These are phyloP conservation scores for Syrista parreyssii DNA, from an alignment of 2,888 invertebrate species.

Conservation along the genomic window DNA sequence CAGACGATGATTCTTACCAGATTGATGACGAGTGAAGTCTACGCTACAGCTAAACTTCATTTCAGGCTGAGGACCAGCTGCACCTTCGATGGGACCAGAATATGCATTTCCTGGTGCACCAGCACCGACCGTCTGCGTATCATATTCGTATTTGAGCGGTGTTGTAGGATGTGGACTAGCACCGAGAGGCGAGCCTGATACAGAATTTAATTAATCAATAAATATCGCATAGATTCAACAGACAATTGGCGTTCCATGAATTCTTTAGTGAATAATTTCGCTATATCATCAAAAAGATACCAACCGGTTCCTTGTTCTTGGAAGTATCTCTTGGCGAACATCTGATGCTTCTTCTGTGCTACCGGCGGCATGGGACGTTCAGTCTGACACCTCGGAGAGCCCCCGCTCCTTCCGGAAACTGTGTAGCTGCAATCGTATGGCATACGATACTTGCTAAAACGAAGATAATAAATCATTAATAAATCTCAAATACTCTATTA, in stretches of 20 bases:
- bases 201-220: background rate
- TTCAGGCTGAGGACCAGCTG: constrained; percentile 70
- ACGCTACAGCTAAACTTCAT: constrained; percentile 78
- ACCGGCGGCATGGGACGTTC: constrained; percentile 72
- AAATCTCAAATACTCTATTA: constrained; percentile 13
- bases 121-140: constrained; percentile 54
- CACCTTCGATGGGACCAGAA: constrained; percentile 66
- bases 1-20: constrained; percentile 35
- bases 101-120: constrained; percentile 64
- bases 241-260: background rate
- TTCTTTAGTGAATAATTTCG: background rate
- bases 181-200: constrained; percentile 55
- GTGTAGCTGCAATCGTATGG: constrained; percentile 80
- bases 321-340: constrained; percentile 90
- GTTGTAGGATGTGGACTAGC: constrained; percentile 47
- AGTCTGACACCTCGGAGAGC: constrained; percentile 66
- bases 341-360: constrained; percentile 91
- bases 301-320: constrained; percentile 70
- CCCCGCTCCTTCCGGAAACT: constrained; percentile 59
- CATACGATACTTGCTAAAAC: constrained; percentile 73
- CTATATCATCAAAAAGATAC: constrained; percentile 17
- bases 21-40: constrained; percentile 72
- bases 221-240: background rate
- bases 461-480: constrained; percentile 9
- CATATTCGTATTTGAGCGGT: constrained; percentile 71